Conservation (phyloP, 2,113 vertebrate genomes). For the Notarius quadriscutis region DNA sequence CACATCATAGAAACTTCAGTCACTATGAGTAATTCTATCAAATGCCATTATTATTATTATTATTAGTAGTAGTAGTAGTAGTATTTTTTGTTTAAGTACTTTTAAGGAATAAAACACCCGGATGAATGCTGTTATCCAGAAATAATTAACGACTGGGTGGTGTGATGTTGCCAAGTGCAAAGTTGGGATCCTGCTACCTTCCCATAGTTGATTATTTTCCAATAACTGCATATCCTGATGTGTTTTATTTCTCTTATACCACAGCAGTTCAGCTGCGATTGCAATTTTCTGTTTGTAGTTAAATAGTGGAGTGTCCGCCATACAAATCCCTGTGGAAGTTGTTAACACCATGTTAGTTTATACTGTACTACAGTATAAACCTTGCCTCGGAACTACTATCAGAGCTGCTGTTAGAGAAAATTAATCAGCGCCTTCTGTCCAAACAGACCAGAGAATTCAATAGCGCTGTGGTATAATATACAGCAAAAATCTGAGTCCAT, state of each 20-base stretch:
- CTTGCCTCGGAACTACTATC: background rate
- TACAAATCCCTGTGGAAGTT: background rate
- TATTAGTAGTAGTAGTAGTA: background rate
- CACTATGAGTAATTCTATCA: background rate
- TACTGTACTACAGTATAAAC: background rate
- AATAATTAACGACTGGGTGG: background rate
- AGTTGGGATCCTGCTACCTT: background rate
- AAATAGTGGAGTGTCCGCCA: background rate
- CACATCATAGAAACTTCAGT: background rate
- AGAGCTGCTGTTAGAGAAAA: background rate
- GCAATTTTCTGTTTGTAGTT: background rate
- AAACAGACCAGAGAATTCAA: background rate
- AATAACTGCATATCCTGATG: background rate
- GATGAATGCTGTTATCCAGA: background rate
- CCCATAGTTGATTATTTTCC: background rate
- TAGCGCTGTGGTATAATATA: background rate
- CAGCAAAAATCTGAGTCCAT: background rate
- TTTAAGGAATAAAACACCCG: background rate
- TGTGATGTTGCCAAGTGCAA: background rate
- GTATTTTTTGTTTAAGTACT: background rate
- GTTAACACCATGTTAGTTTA: background rate
- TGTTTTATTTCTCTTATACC: conserved; percentile 7
- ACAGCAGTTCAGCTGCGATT: background rate
- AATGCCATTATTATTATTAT: background rate
- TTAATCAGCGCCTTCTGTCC: no score